Evolutionary conservation across 2,113 vertebrate genomes (phyloP), one percentile per base, ranked within the genome.

Genomic region (Catharus fuscescens): DNA sequence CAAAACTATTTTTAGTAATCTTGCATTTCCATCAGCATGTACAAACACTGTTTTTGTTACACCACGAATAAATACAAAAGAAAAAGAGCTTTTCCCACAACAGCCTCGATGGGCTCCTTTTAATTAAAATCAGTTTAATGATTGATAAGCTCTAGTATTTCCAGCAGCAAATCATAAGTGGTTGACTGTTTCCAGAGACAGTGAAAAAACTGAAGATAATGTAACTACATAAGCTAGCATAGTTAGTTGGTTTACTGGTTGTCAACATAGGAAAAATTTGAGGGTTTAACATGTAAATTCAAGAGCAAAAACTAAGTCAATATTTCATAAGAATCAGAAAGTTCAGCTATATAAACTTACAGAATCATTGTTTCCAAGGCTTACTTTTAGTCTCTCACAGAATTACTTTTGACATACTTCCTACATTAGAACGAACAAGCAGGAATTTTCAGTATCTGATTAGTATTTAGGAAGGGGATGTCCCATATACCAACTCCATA

Each of bases 121-220:
- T 94, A 96, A 85, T 97, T 94, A 97, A 96, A 95, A 95, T 88
- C 92, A 95, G 91, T 97, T 97, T 97, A 98, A 97, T 96, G 94
- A 97, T 96, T 96, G 80, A 77, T 94, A 96, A 97, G 85, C 64
- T 97, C 72, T 96, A 93, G 71, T 95, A 96, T 92, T 83, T 97
- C 94, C 93, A 96, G 95, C 90, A 97, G 95, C 89, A 97, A 97
- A 96, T 96, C 72, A 50, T 89, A 97, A 92, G 83, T 96, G 82
- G 90, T 96, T 86, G 74, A 90, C 92, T 95, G 93, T 97, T 97
- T 95, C 95, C 96, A 96, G 79, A 96, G 95, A 97, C 87, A 97
- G 69, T 92, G 84, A 91, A 92, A 95, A 94, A 92, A 96, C 2
- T 60, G 73, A 91, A 67, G 48, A 67, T 74, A 77, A 85, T 79